Percentiles rank a stretch among this genome's conserved stretches.
These are phyloP conservation scores for Calephelis nemesis DNA, from an alignment of 1,140 invertebrate genomes.

Conservation along the genomic window DNA sequence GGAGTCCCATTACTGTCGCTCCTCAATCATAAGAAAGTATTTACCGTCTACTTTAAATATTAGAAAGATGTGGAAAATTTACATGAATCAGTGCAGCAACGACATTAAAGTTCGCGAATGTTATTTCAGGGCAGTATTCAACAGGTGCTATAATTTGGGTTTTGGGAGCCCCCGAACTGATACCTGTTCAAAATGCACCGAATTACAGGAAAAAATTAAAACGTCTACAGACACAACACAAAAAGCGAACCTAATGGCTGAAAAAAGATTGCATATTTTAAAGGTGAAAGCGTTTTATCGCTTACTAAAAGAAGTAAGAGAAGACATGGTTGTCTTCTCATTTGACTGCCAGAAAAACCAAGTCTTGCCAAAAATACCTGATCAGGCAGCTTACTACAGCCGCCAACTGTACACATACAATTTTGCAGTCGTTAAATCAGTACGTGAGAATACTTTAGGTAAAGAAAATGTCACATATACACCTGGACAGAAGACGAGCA, in stretches of 20 bases:
- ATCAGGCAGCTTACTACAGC: conserved; percentile 39
- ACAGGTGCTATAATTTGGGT: conserved; percentile 34
- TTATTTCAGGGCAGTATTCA: conserved; percentile 37
- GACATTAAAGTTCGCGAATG: conserved; percentile 26
- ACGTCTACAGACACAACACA: conserved; percentile 23
- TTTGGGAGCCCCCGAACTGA: conserved; percentile 37
- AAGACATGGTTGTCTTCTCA: conserved; percentile 32
- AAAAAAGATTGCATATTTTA: conserved; percentile 34
- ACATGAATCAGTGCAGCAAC: conserved; percentile 16
- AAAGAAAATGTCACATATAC: conserved; percentile 33
- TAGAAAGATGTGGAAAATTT: conserved; percentile 31
- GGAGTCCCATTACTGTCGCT: conserved; percentile 31
- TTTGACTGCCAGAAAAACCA: conserved; percentile 45
- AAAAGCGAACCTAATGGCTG: conserved; percentile 32
- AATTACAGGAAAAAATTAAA: conserved; percentile 33
- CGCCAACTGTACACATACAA: conserved; percentile 41
- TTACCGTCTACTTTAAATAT: conserved; percentile 29
- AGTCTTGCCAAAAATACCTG: conserved; percentile 38
- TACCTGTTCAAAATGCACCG: conserved; percentile 35
- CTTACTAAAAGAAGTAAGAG: conserved; percentile 31
- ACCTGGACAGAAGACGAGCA: conserved; percentile 36
- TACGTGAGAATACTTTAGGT: conserved; percentile 18
- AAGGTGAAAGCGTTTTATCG: conserved; percentile 35
- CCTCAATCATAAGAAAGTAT: conserved; percentile 25
- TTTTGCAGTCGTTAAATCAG: conserved; percentile 34